A percentile compares a stretch with the other conserved stretches of the same genome.
Conservation (phyloP, 2,888 invertebrate genomes). For the Seladonia tumulorum region DNA sequence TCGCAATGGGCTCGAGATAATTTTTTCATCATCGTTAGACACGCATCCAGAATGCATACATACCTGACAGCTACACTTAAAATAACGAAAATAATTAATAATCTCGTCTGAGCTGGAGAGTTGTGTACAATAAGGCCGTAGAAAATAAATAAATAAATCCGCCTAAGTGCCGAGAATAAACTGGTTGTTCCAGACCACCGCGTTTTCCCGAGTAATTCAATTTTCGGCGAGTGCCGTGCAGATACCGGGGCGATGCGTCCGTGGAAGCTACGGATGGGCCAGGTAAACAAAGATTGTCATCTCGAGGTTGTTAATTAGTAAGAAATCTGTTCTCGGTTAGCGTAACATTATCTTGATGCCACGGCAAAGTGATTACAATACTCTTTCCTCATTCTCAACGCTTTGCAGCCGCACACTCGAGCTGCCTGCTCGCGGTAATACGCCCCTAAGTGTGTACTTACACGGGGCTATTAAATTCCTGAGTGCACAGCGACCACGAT, state of each 20-base stretch:
- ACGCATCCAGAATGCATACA: background rate
- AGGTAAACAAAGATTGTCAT: slow-evolving; percentile 1
- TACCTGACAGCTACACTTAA: background rate
- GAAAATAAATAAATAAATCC: background rate
- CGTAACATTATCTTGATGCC: slow-evolving; percentile 30
- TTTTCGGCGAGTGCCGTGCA: background rate
- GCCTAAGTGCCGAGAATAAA: background rate
- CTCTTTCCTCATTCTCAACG: slow-evolving; percentile 34
- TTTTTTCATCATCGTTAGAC: background rate
- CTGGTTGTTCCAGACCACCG: background rate
- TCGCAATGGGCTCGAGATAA: background rate
- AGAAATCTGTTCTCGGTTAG: slow-evolving; percentile 30
- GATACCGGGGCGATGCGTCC: background rate
- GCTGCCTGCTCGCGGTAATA: slow-evolving; percentile 40
- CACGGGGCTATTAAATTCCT: slow-evolving; percentile 64
- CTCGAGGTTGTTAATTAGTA: slow-evolving; percentile 6
- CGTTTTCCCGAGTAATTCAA: background rate
- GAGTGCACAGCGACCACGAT: slow-evolving; percentile 41
- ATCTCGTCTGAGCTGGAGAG: background rate
- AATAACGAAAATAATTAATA: background rate
- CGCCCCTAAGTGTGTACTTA: slow-evolving; percentile 61
- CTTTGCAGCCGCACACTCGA: slow-evolving; percentile 19
- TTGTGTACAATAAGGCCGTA: background rate
- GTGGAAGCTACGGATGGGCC: background rate
- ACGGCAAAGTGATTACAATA: slow-evolving; percentile 38